Evolutionary conservation across 2,113 vertebrate species (phyloP).

Genomic region (Ictalurus punctatus): DNA sequence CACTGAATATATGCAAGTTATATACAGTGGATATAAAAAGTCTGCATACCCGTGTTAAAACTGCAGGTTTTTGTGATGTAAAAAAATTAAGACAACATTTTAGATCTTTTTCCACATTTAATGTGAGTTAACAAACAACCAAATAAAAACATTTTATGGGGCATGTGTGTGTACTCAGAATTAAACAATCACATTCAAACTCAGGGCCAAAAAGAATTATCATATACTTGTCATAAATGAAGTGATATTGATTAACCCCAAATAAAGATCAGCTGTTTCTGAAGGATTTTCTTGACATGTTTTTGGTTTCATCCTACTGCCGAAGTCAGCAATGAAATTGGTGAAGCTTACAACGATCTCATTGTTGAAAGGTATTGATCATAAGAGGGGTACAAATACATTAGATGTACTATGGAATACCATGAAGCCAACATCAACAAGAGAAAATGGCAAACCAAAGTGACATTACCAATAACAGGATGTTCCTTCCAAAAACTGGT

Average conservation of each 20-base stretch:
- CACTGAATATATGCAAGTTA: not conserved
- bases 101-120: not conserved
- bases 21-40: not conserved
- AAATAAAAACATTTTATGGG: too few species aligned
- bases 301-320: not conserved
- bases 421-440: not conserved
- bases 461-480: too few species aligned
- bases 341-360: not conserved
- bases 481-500: too few species aligned
- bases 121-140: not conserved
- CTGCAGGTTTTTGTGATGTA: not conserved
- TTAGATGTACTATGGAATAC: not conserved
- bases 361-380: not conserved
- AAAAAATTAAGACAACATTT: too few species aligned
- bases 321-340: too few species aligned
- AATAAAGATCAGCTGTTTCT: too few species aligned
- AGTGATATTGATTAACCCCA: not conserved
- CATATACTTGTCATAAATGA: not conserved
- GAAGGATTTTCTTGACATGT: not conserved
- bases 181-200: not conserved
- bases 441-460: too few species aligned
- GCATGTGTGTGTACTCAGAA: not conserved
- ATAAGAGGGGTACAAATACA: too few species aligned
- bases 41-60: not conserved
- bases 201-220: not conserved